Percentiles rank a stretch among this genome's conserved stretches.
Conservation (phyloP, 2,888 invertebrate species). For the Scaptodrosophila latifasciaeformis region DNA sequence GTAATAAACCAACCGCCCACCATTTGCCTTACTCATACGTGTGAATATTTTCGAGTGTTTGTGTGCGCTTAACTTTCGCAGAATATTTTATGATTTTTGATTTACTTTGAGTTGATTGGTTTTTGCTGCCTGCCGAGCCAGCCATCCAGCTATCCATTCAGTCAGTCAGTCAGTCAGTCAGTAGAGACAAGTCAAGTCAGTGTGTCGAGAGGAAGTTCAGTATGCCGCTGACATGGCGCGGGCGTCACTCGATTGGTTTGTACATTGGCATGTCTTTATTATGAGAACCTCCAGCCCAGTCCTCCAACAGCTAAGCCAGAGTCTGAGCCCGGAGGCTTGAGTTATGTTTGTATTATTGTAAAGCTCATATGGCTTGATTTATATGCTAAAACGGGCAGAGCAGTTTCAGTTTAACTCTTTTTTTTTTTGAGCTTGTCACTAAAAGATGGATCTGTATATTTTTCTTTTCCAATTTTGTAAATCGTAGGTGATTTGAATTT, state of each 20-base stretch:
- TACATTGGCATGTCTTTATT: constrained; percentile 58
- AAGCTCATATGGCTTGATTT: constrained; percentile 51
- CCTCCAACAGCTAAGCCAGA: too few relatives aligned
- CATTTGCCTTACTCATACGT: constrained; percentile 34
- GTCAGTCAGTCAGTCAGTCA: constrained; percentile 22
- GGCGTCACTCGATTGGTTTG: constrained; percentile 53
- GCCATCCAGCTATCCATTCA: constrained; percentile 16
- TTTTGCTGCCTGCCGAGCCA: constrained; percentile 24
- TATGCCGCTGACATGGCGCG: constrained; percentile 49
- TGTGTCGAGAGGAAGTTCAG: not conserved
- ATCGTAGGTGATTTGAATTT: too few relatives aligned
- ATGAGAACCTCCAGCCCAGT: constrained; percentile 34
- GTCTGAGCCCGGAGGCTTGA: constrained; percentile 24
- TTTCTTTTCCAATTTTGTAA: too few relatives aligned
- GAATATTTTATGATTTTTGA: constrained; percentile 59
- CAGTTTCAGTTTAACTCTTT: too few relatives aligned
- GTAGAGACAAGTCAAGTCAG: constrained; percentile 13
- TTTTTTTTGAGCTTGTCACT: too few relatives aligned
- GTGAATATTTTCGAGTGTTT: constrained; percentile 5
- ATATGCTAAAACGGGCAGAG: constrained; percentile 54
- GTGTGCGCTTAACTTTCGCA: constrained; percentile 23
- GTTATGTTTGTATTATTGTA: constrained; percentile 3
- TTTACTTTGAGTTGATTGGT: constrained; percentile 66
- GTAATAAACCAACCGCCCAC: not conserved
- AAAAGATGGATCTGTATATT: too few relatives aligned